Evolutionary conservation across 2,113 vertebrate genomes (phyloP).

Genomic region (Rana temporaria): DNA sequence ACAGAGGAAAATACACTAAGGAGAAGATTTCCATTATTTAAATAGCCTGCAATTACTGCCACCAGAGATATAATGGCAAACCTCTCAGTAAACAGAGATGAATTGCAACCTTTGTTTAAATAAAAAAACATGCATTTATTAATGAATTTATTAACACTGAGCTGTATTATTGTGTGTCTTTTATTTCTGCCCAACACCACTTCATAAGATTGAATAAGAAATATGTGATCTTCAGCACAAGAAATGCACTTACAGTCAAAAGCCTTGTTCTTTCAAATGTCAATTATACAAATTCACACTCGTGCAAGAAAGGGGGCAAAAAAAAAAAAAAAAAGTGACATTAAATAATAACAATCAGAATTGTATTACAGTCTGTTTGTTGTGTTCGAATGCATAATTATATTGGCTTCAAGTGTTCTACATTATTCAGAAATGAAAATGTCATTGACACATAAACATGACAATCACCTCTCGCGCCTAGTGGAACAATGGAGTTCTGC

Average conservation of each 20-base stretch:
- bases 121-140: no score
- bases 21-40: no score
- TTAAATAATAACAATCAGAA: conserved; percentile 41
- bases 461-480: conserved; percentile 29
- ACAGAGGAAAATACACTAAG: no score
- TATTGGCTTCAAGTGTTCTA: conserved; percentile 33
- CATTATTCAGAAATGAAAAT: conserved; percentile 46
- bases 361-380: conserved; percentile 50
- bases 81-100: no score
- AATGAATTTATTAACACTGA: no score
- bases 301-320: conserved; percentile 1
- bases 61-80: no score
- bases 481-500: conserved; percentile 13
- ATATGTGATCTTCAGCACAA: conserved; percentile 29
- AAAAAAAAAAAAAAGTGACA: conserved; percentile 29
- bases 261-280: conserved; percentile 29
- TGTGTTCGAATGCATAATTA: conserved; percentile 50
- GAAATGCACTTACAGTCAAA: conserved; percentile 6
- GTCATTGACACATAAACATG: conserved; percentile 29
- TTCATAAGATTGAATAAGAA: not conserved
- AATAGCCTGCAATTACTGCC: no score
- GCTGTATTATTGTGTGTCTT: no score
- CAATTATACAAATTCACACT: conserved; percentile 42
- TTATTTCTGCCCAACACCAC: not conserved
- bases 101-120: no score